These are phyloP conservation scores for Leucoraja erinaceus DNA, from an alignment of 2,113 vertebrate species.

Conservation along the genomic window DNA sequence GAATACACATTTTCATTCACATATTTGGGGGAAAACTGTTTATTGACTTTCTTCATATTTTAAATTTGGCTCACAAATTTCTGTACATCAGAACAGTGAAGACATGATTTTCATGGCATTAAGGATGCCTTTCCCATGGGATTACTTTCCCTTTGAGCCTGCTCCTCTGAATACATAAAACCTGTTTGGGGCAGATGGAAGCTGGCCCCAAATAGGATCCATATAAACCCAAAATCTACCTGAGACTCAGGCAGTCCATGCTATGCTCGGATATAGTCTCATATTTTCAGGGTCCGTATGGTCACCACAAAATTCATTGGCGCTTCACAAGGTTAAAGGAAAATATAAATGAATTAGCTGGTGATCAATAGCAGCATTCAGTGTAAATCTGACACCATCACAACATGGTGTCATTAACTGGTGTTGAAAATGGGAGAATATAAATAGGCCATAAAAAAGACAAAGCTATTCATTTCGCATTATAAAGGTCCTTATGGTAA, in stretches of 20 bases:
- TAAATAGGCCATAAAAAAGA: background rate
- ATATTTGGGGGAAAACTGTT: background rate
- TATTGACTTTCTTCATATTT: background rate
- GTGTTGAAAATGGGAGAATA: background rate
- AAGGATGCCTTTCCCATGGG: background rate
- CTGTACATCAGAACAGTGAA: background rate
- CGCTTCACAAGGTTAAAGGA: background rate
- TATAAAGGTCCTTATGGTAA: background rate
- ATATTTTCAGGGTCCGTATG: background rate
- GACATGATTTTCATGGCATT: background rate
- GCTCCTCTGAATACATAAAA: background rate
- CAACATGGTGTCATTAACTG: background rate
- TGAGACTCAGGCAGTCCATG: background rate
- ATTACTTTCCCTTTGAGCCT: background rate
- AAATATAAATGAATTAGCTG: background rate
- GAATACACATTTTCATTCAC: background rate
- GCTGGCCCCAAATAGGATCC: background rate
- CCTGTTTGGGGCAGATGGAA: background rate
- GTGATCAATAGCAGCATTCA: background rate
- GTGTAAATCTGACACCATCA: background rate
- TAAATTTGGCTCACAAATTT: background rate
- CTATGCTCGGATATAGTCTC: background rate
- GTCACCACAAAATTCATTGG: background rate
- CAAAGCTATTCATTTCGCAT: background rate
- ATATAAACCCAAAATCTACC: background rate